Evolutionary conservation across 2,797 vertebrate genomes (phyloP), one percentile per base, ranked within the genome.

Genomic region (Channa striata): DNA sequence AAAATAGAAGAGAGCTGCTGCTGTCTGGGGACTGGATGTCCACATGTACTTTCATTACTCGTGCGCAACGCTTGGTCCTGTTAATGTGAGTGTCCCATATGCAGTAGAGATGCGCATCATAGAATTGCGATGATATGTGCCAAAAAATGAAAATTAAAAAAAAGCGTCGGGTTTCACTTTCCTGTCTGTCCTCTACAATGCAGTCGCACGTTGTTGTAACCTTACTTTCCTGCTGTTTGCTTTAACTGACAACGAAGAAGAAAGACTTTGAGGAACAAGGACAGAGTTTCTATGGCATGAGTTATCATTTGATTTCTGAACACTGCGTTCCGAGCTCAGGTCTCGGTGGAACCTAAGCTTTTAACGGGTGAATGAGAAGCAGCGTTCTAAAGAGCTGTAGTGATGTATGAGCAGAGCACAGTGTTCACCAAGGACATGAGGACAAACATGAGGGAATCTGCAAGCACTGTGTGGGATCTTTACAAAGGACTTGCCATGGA

Each of bases 51-150:
- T 30, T 23, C 23, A 43, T 52, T 8, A 11, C 23, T 50, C 66
- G 42, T 54, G 74, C 66, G 66, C 69, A 72, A 80, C 11, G 62
- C 36, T 62, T 50, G 17, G 17, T 10, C 17, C 17, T 44, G 42
- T 17, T 9, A 44, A 44, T 13, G 3, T 23, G 4, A 1, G 2
- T 43, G 50, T 33, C 7, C n/a, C 21, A 44, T 40, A n/a, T 11
- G 25, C 14, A 4, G 6, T 6, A 16, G 5, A 17, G 8, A 36
- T 16, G 36, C n/a, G 48, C 16, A 47, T 4, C 5, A 0, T n/a
- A 14, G n/a, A 17, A 11, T 8, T 44, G 8, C 6, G 11, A 5
- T 23, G 40, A 37, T 11, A 8, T 21, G n/a, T 57, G 33, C 36
- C 23, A 46, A 14, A 11, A 20, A 1, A 33, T 33, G 37, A 25